A percentile compares a stretch with the other conserved stretches of the same genome.
Conservation (phyloP, 2,113 vertebrate genomes). For the Sylvia atricapilla region DNA sequence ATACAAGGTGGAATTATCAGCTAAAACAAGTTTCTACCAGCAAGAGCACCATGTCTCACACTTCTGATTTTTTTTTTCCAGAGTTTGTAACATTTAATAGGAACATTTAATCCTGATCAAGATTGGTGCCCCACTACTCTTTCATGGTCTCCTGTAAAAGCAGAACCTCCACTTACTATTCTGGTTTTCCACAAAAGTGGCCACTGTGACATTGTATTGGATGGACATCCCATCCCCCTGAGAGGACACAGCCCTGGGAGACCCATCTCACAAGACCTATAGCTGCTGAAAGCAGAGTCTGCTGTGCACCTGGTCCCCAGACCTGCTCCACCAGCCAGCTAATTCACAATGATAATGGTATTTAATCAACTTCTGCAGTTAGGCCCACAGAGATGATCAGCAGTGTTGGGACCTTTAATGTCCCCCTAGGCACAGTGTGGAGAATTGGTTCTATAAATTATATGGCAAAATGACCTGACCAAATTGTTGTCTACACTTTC, state of each 20-base stretch:
- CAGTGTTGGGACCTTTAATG: not conserved
- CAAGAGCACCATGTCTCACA: not conserved
- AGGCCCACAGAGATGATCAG: not conserved
- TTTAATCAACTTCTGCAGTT: not conserved
- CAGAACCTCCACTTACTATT: rapidly evolving
- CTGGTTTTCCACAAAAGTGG: not conserved
- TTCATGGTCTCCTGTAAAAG: rapidly evolving
- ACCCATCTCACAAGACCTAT: rapidly evolving
- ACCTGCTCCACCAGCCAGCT: rapidly evolving
- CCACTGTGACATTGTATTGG: not conserved
- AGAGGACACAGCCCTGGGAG: not conserved
- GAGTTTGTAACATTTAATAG: not conserved
- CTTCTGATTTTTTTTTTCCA: not conserved
- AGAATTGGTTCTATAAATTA: not conserved
- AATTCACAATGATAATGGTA: rapidly evolving
- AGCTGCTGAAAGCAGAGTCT: not conserved
- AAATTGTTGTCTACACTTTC: not conserved
- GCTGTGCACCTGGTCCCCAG: not conserved
- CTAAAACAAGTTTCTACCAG: not conserved
- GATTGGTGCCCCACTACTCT: rapidly evolving
- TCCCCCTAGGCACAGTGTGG: not conserved
- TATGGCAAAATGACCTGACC: not conserved
- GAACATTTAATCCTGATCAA: not conserved
- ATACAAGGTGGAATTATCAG: not conserved
- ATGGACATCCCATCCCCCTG: rapidly evolving